Base-by-base conservation (phyloP, 2,797 vertebrate genomes). In the Enteromius viviparus region DNA sequence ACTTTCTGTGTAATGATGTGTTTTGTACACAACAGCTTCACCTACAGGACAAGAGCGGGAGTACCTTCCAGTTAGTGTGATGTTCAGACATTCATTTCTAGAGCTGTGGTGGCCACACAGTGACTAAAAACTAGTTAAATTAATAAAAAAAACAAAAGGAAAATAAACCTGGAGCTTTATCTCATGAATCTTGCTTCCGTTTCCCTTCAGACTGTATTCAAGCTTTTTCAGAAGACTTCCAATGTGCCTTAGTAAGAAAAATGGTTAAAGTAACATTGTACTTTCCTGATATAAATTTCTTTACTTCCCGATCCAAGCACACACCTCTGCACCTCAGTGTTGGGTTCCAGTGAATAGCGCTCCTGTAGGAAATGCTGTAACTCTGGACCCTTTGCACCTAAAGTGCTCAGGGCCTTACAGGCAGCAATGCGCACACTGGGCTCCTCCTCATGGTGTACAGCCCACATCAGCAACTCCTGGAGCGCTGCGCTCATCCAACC, bases 361-460 rank as follows among this genome's bases (percentile, higher is more conserved):
- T 94, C 88, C 68, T 92, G 88, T 77, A 95, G 89, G 4, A 91
- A 88, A 21, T 92, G 78, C 80, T 90, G 93, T 66, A 95, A 88
- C 3, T 83, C 86, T 29, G 89, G 76, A 23, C 91, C 91, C 64
- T 90, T 87, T 80, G 94, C 83, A 1, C 87, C 84, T 79, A 94
- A 88, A 71, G 83, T 82, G 19, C 85, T 84, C 69, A 95, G 91
- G 84, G 91, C 92, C 12, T 92, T 86, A 65, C 93, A 95, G 45
- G 93, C 93, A 87, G 94, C 94, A 11, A 94, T 84, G 70, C 93
- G 91, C 6, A 95, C 90, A 0, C 85, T 90, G 70, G 94, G 92
- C 55, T 94, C 89, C 0, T 90, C 60, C 86, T 95, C 94, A 32
- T 90, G 90, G 75, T 93, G 92, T 37, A 95, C 19, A 42, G 93